Evolutionary conservation across 2,888 invertebrate genomes (phyloP), one percentile per base, ranked within the genome.

Genomic region (Diploptera punctata): DNA sequence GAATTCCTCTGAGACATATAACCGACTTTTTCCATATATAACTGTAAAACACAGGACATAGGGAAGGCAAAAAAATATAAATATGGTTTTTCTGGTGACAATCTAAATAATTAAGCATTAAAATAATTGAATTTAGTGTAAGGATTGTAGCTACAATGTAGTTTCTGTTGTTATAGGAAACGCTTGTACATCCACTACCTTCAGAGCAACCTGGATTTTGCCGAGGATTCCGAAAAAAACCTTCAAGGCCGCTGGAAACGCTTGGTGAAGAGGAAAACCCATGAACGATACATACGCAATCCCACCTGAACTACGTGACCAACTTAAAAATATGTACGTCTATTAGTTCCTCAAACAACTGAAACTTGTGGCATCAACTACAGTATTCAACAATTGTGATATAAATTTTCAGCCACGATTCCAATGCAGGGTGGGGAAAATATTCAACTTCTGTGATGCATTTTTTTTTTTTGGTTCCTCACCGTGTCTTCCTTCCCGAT

Each of bases 251-350:
- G 92, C 81, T 94, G 93, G 90, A 91, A 92, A 83, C 90, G 93
- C 81, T 87, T 94, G 79, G 93, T 94, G 78, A 92, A 93, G 83
- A 91, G 91, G 88, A 94, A n/a, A 94, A 86, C 90, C 93, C 77
- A 89, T 90, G 81, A 90, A 91, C 83, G 92, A 93, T 82, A 89
- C 90, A 77, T 93, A 93, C 85, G 90, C 91, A 83, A 93, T 94
- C 86, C 94, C 94, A 79, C 92, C 93, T 73, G 94, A 94, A 86
- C 87, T 94, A 80, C 92, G 93, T 83, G 93, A 93, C 78, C 94
- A 94, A 86, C 88, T 94, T 78, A 94, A 94, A 85, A 91, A 93
- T 82, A 94, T 94, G 81, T 94, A 94, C 84, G 94, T 94, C 82
- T 94, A 94, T 85, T 94, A 87, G 87, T 16, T 7, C 21, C 5